Evolutionary conservation across 1,140 invertebrate species (phyloP).

Genomic region (Heliconius hewitsoni): DNA sequence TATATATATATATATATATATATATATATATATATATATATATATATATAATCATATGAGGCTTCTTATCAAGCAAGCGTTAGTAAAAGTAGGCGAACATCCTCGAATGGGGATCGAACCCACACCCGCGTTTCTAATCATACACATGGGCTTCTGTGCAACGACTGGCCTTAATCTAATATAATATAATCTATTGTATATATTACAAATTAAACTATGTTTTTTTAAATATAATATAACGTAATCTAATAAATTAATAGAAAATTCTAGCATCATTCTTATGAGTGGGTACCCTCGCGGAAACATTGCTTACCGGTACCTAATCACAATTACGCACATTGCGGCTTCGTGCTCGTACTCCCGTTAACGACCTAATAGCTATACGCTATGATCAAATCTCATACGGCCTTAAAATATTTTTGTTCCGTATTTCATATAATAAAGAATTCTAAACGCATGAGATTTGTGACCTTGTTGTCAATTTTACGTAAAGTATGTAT

Average conservation of each 20-base stretch:
- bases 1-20: too few relatives aligned
- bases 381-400: conserved; percentile 2
- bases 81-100: too few relatives aligned
- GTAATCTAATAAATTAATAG: not conserved
- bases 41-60: too few relatives aligned
- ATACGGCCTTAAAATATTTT: not conserved
- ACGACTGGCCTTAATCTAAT: too few relatives aligned
- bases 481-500: not conserved
- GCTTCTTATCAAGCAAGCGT: too few relatives aligned
- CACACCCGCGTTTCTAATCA: too few relatives aligned
- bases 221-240: too few relatives aligned
- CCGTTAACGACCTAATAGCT: conserved; percentile 7
- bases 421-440: not conserved
- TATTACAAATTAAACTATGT: not conserved
- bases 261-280: not conserved
- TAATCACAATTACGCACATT: not conserved
- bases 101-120: too few relatives aligned
- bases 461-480: not conserved
- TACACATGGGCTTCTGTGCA: too few relatives aligned
- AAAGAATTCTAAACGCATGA: not conserved
- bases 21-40: too few relatives aligned
- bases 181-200: not conserved
- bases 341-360: not conserved
- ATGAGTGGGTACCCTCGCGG: conserved; percentile 10
- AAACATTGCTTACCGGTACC: conserved; percentile 12